Percentiles rank a stretch among this genome's conserved stretches.
phyloP scores from a whole-genome alignment of 2,113 vertebrate species.

The Daboia siamensis region DNA sequence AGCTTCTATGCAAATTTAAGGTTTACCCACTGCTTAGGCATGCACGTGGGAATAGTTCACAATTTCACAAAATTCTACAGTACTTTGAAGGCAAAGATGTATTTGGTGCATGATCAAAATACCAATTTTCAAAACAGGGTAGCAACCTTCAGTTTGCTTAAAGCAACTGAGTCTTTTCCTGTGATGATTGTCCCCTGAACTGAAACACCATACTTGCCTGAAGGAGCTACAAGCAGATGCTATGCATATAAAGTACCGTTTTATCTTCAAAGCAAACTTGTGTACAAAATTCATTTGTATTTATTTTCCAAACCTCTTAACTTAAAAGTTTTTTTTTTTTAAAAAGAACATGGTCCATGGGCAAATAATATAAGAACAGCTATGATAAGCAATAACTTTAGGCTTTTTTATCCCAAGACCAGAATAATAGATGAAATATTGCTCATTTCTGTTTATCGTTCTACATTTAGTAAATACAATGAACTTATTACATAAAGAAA shows the following conservation, averaged over 20 bases:
- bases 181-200: not conserved
- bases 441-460: not conserved
- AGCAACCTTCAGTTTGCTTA: not conserved
- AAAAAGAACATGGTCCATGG: not conserved
- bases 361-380: not conserved
- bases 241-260: not conserved
- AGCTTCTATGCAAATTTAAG: not conserved
- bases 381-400: not conserved
- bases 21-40: not conserved
- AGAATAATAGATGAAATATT: not conserved
- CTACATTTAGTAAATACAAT: not conserved
- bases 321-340: not conserved
- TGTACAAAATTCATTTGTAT: not conserved
- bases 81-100: not conserved
- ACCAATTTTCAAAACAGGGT: not conserved
- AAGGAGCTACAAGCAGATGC: not conserved
- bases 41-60: not conserved
- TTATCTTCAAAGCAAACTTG: not conserved
- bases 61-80: not conserved
- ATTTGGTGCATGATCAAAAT: not conserved
- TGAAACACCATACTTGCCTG: not conserved
- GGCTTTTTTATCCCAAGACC: not conserved
- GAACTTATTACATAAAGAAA: not conserved
- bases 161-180: not conserved
- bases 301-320: not conserved